phyloP scores from a whole-genome alignment of 2,888 invertebrate species.

The Panzeria rudis region DNA sequence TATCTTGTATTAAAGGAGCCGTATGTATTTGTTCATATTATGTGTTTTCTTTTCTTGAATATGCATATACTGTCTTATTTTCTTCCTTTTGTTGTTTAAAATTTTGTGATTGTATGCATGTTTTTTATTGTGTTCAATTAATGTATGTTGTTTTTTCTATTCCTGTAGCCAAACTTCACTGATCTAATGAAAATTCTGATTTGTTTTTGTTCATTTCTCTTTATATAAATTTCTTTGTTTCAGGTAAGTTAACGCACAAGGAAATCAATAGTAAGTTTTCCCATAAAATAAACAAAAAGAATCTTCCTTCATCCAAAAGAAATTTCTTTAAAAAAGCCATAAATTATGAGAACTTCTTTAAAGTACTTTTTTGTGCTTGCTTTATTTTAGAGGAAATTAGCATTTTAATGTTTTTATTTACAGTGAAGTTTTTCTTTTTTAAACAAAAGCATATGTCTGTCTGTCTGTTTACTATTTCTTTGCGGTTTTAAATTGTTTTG shows the following conservation, averaged over 20 bases:
- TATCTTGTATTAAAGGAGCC: too few species aligned
- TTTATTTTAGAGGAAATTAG: conserved; percentile 19
- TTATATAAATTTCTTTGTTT: conserved; percentile 63
- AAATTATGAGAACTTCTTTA: conserved; percentile 39
- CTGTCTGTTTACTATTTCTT: conserved; percentile 4
- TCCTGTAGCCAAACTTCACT: conserved; percentile 37
- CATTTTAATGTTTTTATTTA: conserved; percentile 36
- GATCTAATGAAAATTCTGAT: conserved; percentile 63
- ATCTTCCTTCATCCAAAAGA: background rate
- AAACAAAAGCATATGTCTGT: conserved; percentile 15
- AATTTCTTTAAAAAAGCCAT: conserved; percentile 16
- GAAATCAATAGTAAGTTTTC: conserved; percentile 77
- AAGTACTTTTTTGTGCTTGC: background rate
- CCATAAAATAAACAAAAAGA: conserved; percentile 47
- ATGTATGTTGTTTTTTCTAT: conserved; percentile 5
- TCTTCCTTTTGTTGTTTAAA: background rate
- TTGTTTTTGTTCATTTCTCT: conserved; percentile 62
- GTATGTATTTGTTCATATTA: background rate
- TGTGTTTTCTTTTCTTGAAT: background rate
- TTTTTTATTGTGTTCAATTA: conserved; percentile 9
- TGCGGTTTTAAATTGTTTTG: background rate
- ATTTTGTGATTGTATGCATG: conserved; percentile 25
- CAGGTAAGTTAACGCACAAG: conserved; percentile 78
- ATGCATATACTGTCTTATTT: background rate
- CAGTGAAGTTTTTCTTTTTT: background rate